Conservation (phyloP, 2,888 invertebrate species). For the Diadromus collaris region DNA sequence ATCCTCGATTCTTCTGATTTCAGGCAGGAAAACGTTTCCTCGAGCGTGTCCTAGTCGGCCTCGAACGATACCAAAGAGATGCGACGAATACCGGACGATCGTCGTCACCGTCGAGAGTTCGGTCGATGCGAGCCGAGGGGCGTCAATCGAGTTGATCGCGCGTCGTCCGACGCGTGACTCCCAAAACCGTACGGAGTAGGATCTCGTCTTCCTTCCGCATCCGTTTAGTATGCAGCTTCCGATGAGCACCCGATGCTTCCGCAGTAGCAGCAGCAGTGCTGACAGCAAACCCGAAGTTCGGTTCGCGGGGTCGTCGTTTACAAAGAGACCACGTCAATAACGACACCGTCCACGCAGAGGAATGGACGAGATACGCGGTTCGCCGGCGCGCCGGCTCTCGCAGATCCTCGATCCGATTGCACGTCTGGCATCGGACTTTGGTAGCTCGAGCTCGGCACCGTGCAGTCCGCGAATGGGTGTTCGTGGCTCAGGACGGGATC, state of each 20-base stretch:
- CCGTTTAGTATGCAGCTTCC: slow-evolving; percentile 31
- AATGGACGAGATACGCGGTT: slow-evolving; percentile 78
- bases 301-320: slow-evolving; percentile 3
- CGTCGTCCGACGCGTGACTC: background rate
- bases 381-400: slow-evolving; percentile 87
- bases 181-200: background rate
- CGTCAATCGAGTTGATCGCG: background rate
- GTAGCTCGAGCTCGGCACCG: slow-evolving; percentile 83
- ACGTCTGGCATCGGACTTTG: slow-evolving; percentile 82
- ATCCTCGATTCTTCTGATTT: slow-evolving; percentile 27
- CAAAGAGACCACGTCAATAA: slow-evolving; percentile 10
- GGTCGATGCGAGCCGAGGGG: slow-evolving; percentile 33
- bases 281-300: slow-evolving; percentile 22
- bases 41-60: background rate
- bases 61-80: slow-evolving; percentile 30
- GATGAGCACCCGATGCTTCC: slow-evolving; percentile 9
- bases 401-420: slow-evolving; percentile 92
- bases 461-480: slow-evolving; percentile 78
- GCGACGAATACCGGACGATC: slow-evolving; percentile 18
- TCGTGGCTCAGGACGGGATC: slow-evolving; percentile 55
- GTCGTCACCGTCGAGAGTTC: slow-evolving; percentile 22
- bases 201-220: background rate
- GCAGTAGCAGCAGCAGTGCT: slow-evolving; percentile 12
- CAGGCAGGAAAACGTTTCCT: slow-evolving; percentile 24
- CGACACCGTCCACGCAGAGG: slow-evolving; percentile 22